Percentiles rank a stretch among this genome's conserved stretches.
Evolutionary conservation across 2,113 vertebrate genomes (phyloP).

Genomic region (Gambusia affinis): DNA sequence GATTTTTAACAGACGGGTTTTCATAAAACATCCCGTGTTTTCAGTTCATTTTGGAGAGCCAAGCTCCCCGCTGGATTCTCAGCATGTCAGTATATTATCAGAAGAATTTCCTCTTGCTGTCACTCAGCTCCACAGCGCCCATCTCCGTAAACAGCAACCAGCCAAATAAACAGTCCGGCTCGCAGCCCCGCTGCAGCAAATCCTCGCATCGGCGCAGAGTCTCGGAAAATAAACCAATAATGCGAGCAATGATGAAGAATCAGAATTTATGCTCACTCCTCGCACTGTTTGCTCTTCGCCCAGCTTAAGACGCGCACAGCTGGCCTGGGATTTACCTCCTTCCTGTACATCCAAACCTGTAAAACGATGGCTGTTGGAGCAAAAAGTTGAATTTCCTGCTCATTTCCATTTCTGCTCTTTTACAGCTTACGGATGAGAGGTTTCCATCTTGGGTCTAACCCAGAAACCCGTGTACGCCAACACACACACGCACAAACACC

Average conservation of each 20-base stretch:
- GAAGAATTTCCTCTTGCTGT: slow-evolving; percentile 69
- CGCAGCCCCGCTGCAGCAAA: slow-evolving; percentile 4
- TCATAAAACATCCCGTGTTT: background rate
- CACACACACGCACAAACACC: slow-evolving; percentile 14
- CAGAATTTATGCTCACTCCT: background rate
- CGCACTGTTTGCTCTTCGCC: background rate
- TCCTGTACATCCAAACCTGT: background rate
- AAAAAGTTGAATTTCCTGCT: slow-evolving; percentile 24
- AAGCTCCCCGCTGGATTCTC: slow-evolving; percentile 19
- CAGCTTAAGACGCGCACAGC: background rate
- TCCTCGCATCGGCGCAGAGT: background rate
- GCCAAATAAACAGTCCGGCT: slow-evolving; percentile 65
- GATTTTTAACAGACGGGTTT: background rate
- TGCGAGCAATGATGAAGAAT: background rate
- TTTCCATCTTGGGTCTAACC: slow-evolving; percentile 42
- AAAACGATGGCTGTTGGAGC: background rate
- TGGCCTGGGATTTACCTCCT: background rate
- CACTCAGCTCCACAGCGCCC: slow-evolving; percentile 41
- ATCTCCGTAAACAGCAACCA: slow-evolving; percentile 66
- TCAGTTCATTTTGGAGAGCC: background rate
- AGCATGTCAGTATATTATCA: slow-evolving; percentile 48
- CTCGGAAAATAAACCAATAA: background rate
- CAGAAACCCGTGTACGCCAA: background rate
- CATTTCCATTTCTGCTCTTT: slow-evolving; percentile 36
- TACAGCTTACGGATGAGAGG: slow-evolving; percentile 50